Conservation (phyloP, 2,888 invertebrate species). For the Trichogramma dendrolimi region DNA sequence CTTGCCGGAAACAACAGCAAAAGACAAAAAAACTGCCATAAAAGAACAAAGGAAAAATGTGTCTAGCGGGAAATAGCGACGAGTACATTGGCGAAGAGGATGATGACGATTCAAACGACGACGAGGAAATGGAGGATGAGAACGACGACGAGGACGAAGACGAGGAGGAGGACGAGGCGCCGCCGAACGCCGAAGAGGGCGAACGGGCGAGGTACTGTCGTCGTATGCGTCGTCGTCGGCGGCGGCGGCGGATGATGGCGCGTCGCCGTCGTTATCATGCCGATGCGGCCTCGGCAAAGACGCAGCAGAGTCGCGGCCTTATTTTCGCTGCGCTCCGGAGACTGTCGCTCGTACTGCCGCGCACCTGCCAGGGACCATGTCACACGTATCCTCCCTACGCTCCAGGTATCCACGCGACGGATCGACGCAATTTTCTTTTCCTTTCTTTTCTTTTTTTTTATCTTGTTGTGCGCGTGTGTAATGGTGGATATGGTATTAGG, state of each 20-base stretch:
- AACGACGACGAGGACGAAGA: conserved; percentile 49
- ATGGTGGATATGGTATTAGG: too few relatives aligned
- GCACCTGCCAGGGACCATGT: conserved; percentile 28
- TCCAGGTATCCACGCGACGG: conserved; percentile 19
- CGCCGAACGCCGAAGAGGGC: conserved; percentile 37
- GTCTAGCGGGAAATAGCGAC: too few relatives aligned
- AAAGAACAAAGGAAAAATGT: too few relatives aligned
- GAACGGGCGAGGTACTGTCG: conserved; percentile 33
- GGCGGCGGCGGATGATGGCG: conserved; percentile 42
- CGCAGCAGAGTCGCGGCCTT: conserved; percentile 11
- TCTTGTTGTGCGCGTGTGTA: too few relatives aligned
- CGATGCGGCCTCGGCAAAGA: background rate
- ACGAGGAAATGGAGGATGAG: conserved; percentile 37
- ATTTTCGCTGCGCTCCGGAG: conserved; percentile 25
- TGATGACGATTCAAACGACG: too few relatives aligned
- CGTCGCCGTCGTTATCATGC: conserved; percentile 3
- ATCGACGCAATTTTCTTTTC: too few relatives aligned
- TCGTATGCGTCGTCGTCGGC: conserved; percentile 49
- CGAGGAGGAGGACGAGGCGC: conserved; percentile 42
- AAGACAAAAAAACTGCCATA: too few relatives aligned
- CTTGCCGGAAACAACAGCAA: too few relatives aligned
- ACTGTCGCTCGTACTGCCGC: conserved; percentile 26
- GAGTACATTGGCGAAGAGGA: too few relatives aligned
- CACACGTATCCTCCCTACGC: conserved; percentile 27
- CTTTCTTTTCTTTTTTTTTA: too few relatives aligned